Evolutionary conservation across 2,113 vertebrate genomes (phyloP).

Genomic region (Pseudonaja textilis): DNA sequence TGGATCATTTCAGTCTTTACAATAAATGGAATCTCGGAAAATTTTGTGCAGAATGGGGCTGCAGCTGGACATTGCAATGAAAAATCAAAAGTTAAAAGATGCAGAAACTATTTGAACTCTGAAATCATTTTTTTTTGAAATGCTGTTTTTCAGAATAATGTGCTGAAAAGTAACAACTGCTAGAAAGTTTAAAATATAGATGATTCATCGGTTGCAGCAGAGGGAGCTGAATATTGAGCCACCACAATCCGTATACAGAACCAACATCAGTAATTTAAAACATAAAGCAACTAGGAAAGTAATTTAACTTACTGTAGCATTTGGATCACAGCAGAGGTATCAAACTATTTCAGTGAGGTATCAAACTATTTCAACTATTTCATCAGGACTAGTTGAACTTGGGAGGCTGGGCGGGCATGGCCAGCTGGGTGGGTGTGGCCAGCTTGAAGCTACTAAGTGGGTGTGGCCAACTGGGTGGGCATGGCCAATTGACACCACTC

Average conservation of each 20-base stretch:
- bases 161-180: neutral
- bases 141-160: neutral
- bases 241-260: neutral
- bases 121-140: neutral
- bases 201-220: neutral
- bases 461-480: no score
- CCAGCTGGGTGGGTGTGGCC: no score
- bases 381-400: no score
- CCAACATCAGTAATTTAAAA: neutral
- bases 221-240: neutral
- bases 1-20: neutral
- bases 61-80: neutral
- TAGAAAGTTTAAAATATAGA: neutral
- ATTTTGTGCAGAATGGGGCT: neutral
- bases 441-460: no score
- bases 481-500: no score
- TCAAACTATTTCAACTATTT: no score
- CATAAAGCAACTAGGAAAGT: neutral
- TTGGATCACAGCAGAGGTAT: neutral
- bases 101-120: neutral
- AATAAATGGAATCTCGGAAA: neutral
- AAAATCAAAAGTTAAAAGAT: neutral
- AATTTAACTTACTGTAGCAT: neutral
- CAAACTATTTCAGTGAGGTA: no score
- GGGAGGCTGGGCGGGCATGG: no score